Evolutionary conservation across 2,888 invertebrate species (phyloP).

Genomic region (Hemistola chrysoprasaria): DNA sequence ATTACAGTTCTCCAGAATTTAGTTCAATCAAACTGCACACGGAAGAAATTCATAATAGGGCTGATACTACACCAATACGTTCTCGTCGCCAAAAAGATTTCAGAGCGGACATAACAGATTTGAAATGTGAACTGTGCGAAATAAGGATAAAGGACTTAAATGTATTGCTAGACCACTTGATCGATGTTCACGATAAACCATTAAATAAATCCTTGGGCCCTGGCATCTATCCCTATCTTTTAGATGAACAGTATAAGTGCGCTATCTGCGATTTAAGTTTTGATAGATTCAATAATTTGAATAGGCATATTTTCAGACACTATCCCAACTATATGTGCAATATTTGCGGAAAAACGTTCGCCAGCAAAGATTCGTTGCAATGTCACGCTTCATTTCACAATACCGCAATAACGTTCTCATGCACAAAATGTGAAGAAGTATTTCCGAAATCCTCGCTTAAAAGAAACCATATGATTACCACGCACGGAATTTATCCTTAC

Average conservation of each 20-base stretch:
- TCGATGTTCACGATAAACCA: conserved; percentile 45
- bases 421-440: conserved; percentile 54
- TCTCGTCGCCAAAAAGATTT: conserved; percentile 18
- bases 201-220: conserved; percentile 45
- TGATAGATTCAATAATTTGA: conserved; percentile 56
- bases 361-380: conserved; percentile 49
- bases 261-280: conserved; percentile 53
- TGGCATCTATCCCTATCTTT: conserved; percentile 56
- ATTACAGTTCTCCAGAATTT: conserved; percentile 54
- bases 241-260: conserved; percentile 48
- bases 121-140: conserved; percentile 55
- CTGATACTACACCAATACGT: background rate
- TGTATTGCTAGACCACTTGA: conserved; percentile 54
- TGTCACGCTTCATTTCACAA: too few species aligned
- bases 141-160: conserved; percentile 41
- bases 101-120: conserved; percentile 57
- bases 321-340: conserved; percentile 64
- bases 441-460: conserved; percentile 33
- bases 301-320: conserved; percentile 62
- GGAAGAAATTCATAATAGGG: background rate
- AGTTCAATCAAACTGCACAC: conserved; percentile 20
- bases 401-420: too few species aligned
- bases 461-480: too few species aligned
- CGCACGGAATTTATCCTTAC: too few species aligned
- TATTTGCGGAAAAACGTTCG: conserved; percentile 52